phyloP scores from a whole-genome alignment of 1,140 invertebrate genomes.

The Tribolium castaneum region DNA sequence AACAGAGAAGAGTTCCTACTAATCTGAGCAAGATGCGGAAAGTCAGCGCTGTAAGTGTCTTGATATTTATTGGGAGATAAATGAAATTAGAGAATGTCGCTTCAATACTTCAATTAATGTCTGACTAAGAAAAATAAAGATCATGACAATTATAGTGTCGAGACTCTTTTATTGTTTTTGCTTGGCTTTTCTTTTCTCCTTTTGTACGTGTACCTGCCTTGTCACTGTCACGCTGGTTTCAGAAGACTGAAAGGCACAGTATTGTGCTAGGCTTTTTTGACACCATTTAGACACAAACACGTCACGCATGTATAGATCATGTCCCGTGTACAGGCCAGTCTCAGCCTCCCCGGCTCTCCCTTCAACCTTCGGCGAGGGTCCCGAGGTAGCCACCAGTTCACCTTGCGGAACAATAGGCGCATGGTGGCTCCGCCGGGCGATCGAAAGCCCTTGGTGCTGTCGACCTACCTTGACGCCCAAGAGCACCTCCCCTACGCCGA shows the following conservation, averaged over 20 bases:
- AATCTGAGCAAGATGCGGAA: constrained; percentile 79
- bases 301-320: constrained; percentile 61
- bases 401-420: constrained; percentile 82
- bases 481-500: constrained; percentile 97
- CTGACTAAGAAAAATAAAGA: constrained; percentile 56
- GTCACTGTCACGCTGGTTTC: background rate
- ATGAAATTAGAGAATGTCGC: constrained; percentile 48
- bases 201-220: background rate
- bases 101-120: constrained; percentile 35
- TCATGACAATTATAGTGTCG: constrained; percentile 65
- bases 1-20: constrained; percentile 74
- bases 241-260: background rate
- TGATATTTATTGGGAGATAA: constrained; percentile 59
- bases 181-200: constrained; percentile 1
- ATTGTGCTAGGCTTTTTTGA: constrained; percentile 18
- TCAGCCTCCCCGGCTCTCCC: constrained; percentile 96
- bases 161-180: constrained; percentile 53
- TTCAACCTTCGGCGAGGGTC: constrained; percentile 91
- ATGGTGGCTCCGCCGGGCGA: constrained; percentile 77
- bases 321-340: constrained; percentile 81
- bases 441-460: constrained; percentile 92
- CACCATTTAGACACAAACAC: constrained; percentile 44
- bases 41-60: constrained; percentile 88
- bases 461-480: constrained; percentile 94
- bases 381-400: constrained; percentile 91